Percentiles rank a stretch among this genome's conserved stretches.
Evolutionary conservation across 1,140 invertebrate genomes (phyloP).

Genomic region (Drosophila guanche): DNA sequence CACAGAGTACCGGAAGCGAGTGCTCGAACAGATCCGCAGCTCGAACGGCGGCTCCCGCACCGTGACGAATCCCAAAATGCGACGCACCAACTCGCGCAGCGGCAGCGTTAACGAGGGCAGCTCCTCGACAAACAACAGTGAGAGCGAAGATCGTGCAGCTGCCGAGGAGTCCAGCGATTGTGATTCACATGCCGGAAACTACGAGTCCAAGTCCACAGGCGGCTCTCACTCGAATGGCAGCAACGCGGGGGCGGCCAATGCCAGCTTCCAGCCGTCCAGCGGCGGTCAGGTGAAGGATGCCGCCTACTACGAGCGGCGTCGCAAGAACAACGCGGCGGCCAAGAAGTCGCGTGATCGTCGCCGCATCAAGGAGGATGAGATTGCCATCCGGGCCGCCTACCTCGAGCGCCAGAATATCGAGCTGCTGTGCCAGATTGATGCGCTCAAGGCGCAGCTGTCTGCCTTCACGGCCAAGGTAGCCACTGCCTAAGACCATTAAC

Average conservation of each 20-base stretch:
- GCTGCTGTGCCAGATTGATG: constrained; percentile 78
- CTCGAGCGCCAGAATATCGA: constrained; percentile 90
- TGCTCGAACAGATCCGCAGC: constrained; percentile 87
- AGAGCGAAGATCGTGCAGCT: constrained; percentile 73
- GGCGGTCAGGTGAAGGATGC: constrained; percentile 87
- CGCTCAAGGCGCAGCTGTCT: constrained; percentile 75
- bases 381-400: constrained; percentile 93
- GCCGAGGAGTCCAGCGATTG: constrained; percentile 79
- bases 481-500: constrained; percentile 38
- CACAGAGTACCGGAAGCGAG: constrained; percentile 87
- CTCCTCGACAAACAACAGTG: constrained; percentile 75
- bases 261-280: constrained; percentile 7
- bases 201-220: constrained; percentile 46
- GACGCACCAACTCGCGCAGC: constrained; percentile 83
- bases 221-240: not conserved
- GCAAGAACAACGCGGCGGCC: constrained; percentile 97
- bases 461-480: constrained; percentile 68
- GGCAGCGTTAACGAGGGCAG: constrained; percentile 76
- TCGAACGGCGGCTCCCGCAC: constrained; percentile 85
- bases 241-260: not conserved
- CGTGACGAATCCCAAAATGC: constrained; percentile 88
- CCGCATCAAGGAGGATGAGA: constrained; percentile 95
- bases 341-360: constrained; percentile 96
- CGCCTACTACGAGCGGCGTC: constrained; percentile 93
- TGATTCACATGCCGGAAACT: constrained; percentile 73